Evolutionary conservation across 2,113 vertebrate species (phyloP).

Genomic region (Beaufortia kweichowensis): DNA sequence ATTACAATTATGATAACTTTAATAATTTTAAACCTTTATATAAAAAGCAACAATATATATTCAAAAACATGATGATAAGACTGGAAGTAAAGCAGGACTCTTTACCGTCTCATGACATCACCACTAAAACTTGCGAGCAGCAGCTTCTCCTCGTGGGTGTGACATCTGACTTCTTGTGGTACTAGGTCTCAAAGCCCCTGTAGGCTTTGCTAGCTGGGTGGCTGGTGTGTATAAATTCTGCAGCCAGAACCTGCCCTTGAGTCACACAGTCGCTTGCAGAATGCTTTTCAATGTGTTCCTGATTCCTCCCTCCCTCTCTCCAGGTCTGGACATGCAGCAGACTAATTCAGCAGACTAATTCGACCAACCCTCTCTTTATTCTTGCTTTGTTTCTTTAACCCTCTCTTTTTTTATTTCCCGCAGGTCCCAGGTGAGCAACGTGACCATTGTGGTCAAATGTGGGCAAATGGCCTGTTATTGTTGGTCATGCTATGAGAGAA

Average conservation of each 20-base stretch:
- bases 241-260: conserved; percentile 40
- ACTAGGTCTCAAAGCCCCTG: conserved; percentile 5
- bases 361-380: conserved; percentile 9
- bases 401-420: conserved; percentile 5
- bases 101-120: conserved; percentile 2
- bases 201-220: conserved; percentile 43
- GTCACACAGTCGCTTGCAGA: conserved; percentile 53
- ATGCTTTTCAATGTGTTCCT: conserved; percentile 38
- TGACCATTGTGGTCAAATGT: conserved; percentile 49
- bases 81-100: background rate
- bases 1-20: no score
- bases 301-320: conserved; percentile 45
- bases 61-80: background rate
- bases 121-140: conserved; percentile 9
- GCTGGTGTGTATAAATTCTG: conserved; percentile 48
- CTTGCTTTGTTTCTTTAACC: no score
- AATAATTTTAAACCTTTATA: no score
- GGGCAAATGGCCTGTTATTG: conserved; percentile 40
- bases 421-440: conserved; percentile 38
- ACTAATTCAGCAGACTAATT: conserved; percentile 29
- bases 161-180: conserved; percentile 7
- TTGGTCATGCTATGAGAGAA: background rate
- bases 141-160: conserved; percentile 4
- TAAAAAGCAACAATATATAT: no score
- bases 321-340: conserved; percentile 52